Conservation (phyloP, 2,797 vertebrate genomes). For the Octomys mimax region DNA sequence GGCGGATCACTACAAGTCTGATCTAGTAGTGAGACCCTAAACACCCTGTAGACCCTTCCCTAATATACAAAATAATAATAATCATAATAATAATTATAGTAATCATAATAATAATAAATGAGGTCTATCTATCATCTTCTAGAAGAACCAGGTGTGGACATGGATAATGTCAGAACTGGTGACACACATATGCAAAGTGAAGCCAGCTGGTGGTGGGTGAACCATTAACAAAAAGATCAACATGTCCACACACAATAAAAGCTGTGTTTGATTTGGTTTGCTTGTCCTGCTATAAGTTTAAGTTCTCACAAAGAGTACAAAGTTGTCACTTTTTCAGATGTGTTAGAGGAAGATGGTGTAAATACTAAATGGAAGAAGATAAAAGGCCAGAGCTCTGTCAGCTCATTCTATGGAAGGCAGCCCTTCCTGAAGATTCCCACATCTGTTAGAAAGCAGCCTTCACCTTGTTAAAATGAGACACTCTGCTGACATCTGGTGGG, state of each 20-base stretch:
- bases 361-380: conserved; percentile 20
- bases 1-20: too few relatives aligned
- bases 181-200: conserved; percentile 9
- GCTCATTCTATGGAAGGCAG: background rate
- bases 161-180: background rate
- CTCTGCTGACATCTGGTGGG: conserved; percentile 83
- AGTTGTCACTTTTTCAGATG: background rate
- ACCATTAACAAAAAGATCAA: background rate
- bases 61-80: too few relatives aligned
- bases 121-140: background rate
- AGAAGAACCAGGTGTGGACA: background rate
- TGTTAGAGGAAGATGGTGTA: conserved; percentile 6
- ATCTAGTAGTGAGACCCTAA: too few relatives aligned
- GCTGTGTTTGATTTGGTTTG: background rate
- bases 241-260: background rate
- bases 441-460: conserved; percentile 38
- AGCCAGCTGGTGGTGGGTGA: background rate
- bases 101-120: background rate
- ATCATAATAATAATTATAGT: too few relatives aligned
- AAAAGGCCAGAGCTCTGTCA: background rate
- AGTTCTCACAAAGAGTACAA: background rate
- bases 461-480: conserved; percentile 31
- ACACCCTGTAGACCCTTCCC: too few relatives aligned
- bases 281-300: background rate
- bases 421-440: background rate